These are phyloP conservation scores for Harpalus rufipes DNA, from an alignment of 2,888 invertebrate species.

Conservation along the genomic window DNA sequence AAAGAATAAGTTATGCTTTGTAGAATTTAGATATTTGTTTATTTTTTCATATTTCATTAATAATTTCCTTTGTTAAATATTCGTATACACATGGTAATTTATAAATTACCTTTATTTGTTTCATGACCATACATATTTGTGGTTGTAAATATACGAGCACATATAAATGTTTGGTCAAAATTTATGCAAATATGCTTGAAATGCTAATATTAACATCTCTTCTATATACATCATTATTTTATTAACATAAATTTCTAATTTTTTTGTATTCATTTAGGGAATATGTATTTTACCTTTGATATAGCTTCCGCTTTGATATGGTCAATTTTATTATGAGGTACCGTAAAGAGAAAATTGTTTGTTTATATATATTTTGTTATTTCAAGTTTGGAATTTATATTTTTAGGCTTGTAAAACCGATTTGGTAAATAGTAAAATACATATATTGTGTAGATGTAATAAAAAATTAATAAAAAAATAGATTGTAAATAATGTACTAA, in stretches of 20 bases:
- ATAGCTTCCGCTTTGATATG: not conserved
- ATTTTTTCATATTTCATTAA: not conserved
- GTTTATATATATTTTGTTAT: too few relatives aligned
- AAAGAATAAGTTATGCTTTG: not conserved
- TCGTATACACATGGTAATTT: not conserved
- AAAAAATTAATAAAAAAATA: too few relatives aligned
- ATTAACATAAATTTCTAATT: constrained; percentile 13
- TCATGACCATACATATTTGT: constrained; percentile 14
- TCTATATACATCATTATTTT: constrained; percentile 16
- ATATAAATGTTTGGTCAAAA: constrained; percentile 24
- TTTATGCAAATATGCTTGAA: constrained; percentile 47
- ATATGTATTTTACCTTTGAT: not conserved
- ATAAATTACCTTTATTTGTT: constrained; percentile 1
- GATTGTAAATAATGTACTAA: too few relatives aligned
- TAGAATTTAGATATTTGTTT: not conserved
- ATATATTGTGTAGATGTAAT: too few relatives aligned
- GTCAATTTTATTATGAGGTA: too few relatives aligned
- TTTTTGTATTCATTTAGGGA: not conserved
- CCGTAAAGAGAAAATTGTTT: too few relatives aligned
- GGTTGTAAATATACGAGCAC: constrained; percentile 11
- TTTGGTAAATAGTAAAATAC: too few relatives aligned
- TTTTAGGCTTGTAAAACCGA: too few relatives aligned
- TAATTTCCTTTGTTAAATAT: constrained; percentile 4
- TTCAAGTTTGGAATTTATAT: too few relatives aligned
- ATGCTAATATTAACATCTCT: constrained; percentile 31